Evolutionary conservation across 2,888 invertebrate species (phyloP).

Genomic region (Sisyra terminalis): DNA sequence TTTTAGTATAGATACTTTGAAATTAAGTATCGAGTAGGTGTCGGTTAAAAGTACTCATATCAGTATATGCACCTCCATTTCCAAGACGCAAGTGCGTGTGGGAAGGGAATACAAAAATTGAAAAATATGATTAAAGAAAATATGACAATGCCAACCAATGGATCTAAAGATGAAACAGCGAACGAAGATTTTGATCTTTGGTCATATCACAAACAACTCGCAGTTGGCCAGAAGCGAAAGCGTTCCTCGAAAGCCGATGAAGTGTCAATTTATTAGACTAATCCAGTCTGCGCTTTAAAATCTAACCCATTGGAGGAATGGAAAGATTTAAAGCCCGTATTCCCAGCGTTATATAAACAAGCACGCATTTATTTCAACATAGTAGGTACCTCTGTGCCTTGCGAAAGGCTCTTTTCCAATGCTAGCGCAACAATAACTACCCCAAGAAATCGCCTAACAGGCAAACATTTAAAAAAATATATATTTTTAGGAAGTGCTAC

Average conservation of each 20-base stretch:
- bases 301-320: constrained; percentile 10
- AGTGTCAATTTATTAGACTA: constrained; percentile 10
- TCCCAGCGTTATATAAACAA: constrained; percentile 14
- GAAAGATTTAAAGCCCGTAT: constrained; percentile 9
- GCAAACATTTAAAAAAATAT: constrained; percentile 1
- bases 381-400: constrained; percentile 1
- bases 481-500: constrained; percentile 1
- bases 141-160: constrained; percentile 6
- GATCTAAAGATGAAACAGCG: constrained; percentile 16
- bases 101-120: constrained; percentile 16
- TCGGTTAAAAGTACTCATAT: constrained; percentile 2
- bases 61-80: constrained; percentile 16
- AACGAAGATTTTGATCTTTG: constrained; percentile 13
- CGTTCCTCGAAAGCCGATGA: constrained; percentile 9
- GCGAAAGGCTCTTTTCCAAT: constrained; percentile 2
- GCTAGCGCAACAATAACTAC: constrained; percentile 4
- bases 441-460: neutral
- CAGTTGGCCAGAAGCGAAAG: constrained; percentile 11
- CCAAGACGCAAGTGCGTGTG: constrained; percentile 15
- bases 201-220: constrained; percentile 11
- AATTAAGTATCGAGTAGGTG: constrained; percentile 1
- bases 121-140: constrained; percentile 7
- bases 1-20: constrained; percentile 1
- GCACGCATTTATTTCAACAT: constrained; percentile 1
- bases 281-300: constrained; percentile 10